These are phyloP conservation scores for Anoplolepis gracilipes DNA, from an alignment of 1,140 invertebrate genomes.

Conservation along the genomic window DNA sequence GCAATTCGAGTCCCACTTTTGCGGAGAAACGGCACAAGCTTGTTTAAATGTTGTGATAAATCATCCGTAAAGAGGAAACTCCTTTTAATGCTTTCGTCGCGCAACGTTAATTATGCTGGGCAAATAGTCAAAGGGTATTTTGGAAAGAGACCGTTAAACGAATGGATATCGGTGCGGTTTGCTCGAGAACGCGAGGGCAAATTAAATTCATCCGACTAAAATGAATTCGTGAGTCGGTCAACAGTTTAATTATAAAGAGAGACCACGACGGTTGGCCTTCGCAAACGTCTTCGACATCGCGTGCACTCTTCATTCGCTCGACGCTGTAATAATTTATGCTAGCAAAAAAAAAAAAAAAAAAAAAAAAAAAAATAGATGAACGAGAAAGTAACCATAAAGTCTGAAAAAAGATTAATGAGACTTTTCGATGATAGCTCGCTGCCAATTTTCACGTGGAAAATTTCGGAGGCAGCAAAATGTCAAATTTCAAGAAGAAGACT, in stretches of 20 bases:
- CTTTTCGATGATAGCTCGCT: not conserved
- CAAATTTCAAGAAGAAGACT: conserved; percentile 47
- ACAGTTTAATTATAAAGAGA: conserved; percentile 41
- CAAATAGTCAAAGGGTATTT: conserved; percentile 36
- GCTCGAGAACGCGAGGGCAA: not conserved
- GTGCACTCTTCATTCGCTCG: not conserved
- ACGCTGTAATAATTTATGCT: not conserved
- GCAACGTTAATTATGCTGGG: conserved; percentile 50
- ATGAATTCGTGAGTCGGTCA: conserved; percentile 22
- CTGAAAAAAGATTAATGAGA: not conserved
- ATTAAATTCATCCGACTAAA: conserved; percentile 32
- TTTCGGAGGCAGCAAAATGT: too few species aligned
- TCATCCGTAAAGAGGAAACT: conserved; percentile 2
- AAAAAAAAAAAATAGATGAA: not conserved
- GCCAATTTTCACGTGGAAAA: not conserved
- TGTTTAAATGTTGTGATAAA: conserved; percentile 52
- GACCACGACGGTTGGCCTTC: not conserved
- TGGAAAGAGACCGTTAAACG: conserved; percentile 13
- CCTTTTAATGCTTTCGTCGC: conserved; percentile 11
- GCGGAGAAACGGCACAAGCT: conserved; percentile 7
- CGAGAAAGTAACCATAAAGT: not conserved
- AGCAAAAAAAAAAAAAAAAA: not conserved
- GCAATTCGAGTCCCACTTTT: not conserved
- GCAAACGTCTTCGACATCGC: conserved; percentile 19
- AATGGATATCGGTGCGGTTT: conserved; percentile 27